These are phyloP conservation scores for Babylonia areolata DNA, from an alignment of 1,140 invertebrate genomes.

Conservation along the genomic window DNA sequence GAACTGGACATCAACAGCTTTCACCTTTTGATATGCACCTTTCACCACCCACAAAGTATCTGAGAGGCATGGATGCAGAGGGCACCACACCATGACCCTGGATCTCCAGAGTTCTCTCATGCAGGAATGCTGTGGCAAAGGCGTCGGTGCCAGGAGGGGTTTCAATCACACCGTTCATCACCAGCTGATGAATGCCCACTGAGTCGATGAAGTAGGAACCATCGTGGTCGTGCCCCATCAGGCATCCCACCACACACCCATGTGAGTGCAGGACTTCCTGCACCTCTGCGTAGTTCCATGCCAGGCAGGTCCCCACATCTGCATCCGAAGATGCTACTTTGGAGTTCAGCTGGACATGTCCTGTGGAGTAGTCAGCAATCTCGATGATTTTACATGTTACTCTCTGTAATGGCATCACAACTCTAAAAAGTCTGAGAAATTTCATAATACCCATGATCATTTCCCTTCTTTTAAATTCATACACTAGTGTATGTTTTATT, in stretches of 20 bases:
- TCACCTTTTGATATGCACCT: not conserved
- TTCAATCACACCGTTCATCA: slow-evolving; percentile 70
- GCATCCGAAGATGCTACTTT: slow-evolving; percentile 46
- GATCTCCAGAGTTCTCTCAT: slow-evolving; percentile 56
- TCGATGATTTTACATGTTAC: too few species aligned
- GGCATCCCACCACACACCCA: slow-evolving; percentile 65
- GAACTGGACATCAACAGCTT: too few species aligned
- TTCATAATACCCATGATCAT: too few species aligned
- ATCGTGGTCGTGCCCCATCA: slow-evolving; percentile 71
- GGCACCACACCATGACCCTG: slow-evolving; percentile 51
- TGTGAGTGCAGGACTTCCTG: slow-evolving; percentile 61
- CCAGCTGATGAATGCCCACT: slow-evolving; percentile 69
- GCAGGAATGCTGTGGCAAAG: slow-evolving; percentile 70
- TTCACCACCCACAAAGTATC: slow-evolving; percentile 38
- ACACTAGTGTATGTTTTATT: too few species aligned
- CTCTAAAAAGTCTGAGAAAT: too few species aligned
- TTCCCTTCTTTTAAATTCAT: too few species aligned
- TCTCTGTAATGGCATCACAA: too few species aligned
- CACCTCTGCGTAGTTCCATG: slow-evolving; percentile 72
- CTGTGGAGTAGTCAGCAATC: too few species aligned
- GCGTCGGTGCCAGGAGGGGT: slow-evolving; percentile 60
- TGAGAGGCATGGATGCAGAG: slow-evolving; percentile 44
- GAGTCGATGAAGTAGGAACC: slow-evolving; percentile 65
- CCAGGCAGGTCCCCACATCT: slow-evolving; percentile 48
- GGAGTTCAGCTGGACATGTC: slow-evolving; percentile 68